Conservation (phyloP, 35 echinoderm and acorn worm genomes). For the Anneissia japonica region DNA sequence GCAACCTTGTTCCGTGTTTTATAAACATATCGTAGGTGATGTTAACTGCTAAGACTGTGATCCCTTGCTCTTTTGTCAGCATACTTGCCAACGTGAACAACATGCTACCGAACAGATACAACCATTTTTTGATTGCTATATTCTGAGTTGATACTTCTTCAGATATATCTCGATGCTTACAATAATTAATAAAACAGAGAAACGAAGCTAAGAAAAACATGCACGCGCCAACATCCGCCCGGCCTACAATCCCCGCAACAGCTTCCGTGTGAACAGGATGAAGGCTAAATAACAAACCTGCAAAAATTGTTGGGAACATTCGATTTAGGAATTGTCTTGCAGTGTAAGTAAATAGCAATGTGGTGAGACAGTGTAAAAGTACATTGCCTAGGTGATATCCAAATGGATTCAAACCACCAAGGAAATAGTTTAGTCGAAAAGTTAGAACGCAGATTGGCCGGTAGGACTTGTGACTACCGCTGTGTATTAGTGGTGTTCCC, state of each 20-base stretch:
- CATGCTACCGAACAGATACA: slow-evolving; percentile 29
- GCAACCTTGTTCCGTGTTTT: slow-evolving; percentile 20
- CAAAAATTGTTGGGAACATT: slow-evolving; percentile 18
- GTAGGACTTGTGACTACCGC: slow-evolving; percentile 93
- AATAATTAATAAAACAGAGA: slow-evolving; percentile 62
- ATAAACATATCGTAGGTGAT: slow-evolving; percentile 83
- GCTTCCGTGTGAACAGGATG: slow-evolving; percentile 97
- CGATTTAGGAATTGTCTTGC: slow-evolving; percentile 15
- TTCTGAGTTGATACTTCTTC: background rate
- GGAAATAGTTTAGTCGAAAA: slow-evolving; percentile 72
- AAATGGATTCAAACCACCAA: slow-evolving; percentile 68
- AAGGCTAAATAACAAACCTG: slow-evolving; percentile 44
- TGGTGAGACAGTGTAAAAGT: slow-evolving; percentile 50
- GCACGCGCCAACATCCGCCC: slow-evolving; percentile 79
- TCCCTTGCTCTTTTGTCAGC: slow-evolving; percentile 86
- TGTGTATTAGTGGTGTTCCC: slow-evolving; percentile 81
- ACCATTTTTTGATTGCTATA: background rate
- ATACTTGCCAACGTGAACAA: slow-evolving; percentile 51
- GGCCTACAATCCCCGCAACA: slow-evolving; percentile 79
- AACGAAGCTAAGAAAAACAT: slow-evolving; percentile 74
- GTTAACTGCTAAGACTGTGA: slow-evolving; percentile 85
- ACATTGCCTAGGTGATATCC: slow-evolving; percentile 80
- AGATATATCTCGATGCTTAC: slow-evolving; percentile 28
- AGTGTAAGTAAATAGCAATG: slow-evolving; percentile 26
- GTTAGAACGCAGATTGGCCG: slow-evolving; percentile 83